Evolutionary conservation across 2,113 vertebrate genomes (phyloP), one percentile per base, ranked within the genome.

Genomic region (Actinemys pallida): DNA sequence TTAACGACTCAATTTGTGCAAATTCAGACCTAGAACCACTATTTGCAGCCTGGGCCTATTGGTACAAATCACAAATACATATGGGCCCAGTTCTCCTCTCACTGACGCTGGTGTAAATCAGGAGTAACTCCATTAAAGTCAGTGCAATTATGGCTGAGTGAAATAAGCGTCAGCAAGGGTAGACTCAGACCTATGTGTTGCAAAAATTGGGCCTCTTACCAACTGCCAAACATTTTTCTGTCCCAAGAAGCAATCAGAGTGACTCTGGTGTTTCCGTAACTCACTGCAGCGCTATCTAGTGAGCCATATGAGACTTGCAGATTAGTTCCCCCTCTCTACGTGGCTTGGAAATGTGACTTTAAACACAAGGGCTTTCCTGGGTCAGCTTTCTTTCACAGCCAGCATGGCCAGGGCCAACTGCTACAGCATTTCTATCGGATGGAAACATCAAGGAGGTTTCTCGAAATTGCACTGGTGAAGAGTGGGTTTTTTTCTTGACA

Each of bases 331-430:
- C 79, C 8, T 5, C 62, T 17, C 39, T 22, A 3, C 10, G 10
- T 0, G 0, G 11, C 6, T 65, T 53, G 39, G 49, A 27, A 52
- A 20, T 31, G 2, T 1, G 20, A 6, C 2, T 91, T 22, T 20
- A 22, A 65, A n/a, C 25, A 2, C 1, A 0, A 13, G 13, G 16
- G 4, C 8, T 53, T 50, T 22, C 1, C 0, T 5, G 45, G 12
- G 5, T 17, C n/a, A 13, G 10, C 49, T 89, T 78, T 19, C 17
- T 69, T 78, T 84, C 52, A 10, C n/a, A 42, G n/a, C n/a, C 35
- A 39, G 35, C n/a, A 4, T 29, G 52, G 49, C 1, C 12, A 45
- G 45, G 54, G 16, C 2, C 10, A 35, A 27, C 4, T 39, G 17
- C 42, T 24, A 17, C 12, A 89, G 12, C 8, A 8, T 35, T 9